Conservation (phyloP, 2,113 vertebrate genomes). For the Cottus gobio region DNA sequence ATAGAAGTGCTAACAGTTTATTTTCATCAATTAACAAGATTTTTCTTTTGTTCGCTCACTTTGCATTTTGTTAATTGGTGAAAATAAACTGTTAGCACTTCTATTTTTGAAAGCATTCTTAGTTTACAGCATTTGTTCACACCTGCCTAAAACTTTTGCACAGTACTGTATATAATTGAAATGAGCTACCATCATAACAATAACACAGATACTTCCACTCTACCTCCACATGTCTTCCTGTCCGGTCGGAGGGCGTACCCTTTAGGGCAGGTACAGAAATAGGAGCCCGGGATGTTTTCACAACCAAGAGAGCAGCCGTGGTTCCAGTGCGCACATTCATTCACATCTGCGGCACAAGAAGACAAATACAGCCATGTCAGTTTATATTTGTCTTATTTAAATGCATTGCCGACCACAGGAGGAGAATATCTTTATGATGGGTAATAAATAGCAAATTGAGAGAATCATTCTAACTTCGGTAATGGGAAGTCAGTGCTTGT, state of each 20-base stretch:
- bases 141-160: too few species aligned
- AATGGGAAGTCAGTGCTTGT: not conserved
- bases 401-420: not conserved
- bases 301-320: conserved; percentile 96
- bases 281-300: conserved; percentile 93
- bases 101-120: too few species aligned
- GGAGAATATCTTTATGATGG: not conserved
- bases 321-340: conserved; percentile 93
- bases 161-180: too few species aligned
- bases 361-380: not conserved
- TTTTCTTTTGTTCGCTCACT: too few species aligned
- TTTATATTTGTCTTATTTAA: not conserved
- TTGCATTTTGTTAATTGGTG: too few species aligned
- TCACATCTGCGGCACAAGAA: conserved; percentile 85
- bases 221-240: conserved; percentile 90
- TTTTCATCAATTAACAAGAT: too few species aligned
- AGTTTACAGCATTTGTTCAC: too few species aligned
- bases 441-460: not conserved
- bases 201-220: not conserved
- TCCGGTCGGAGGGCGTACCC: conserved; percentile 91
- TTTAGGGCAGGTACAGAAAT: conserved; percentile 92
- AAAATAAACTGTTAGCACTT: too few species aligned
- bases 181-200: not conserved
- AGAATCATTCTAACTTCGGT: not conserved
- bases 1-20: too few species aligned